A percentile compares a stretch with the other conserved stretches of the same genome.
These are phyloP conservation scores for Acrocephalus kingi DNA, from an alignment of 2,113 vertebrate species.

Conservation along the genomic window DNA sequence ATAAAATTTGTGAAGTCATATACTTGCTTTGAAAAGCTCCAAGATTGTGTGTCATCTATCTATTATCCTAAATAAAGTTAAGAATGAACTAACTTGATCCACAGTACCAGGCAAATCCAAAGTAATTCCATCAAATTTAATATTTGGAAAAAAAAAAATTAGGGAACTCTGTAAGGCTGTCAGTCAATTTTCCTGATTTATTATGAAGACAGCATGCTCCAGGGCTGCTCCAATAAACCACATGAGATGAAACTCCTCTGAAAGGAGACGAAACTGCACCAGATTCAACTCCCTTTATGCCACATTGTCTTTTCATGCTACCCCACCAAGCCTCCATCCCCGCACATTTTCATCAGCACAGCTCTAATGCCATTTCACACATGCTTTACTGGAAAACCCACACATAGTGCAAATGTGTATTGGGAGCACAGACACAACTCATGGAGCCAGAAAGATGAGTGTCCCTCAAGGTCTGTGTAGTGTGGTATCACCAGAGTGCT, in stretches of 20 bases:
- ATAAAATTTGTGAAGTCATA: background rate
- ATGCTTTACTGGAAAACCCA: background rate
- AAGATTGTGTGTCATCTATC: background rate
- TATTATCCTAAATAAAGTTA: background rate
- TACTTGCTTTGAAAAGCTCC: background rate
- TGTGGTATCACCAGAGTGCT: background rate
- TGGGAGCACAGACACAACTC: background rate
- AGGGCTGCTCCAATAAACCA: background rate
- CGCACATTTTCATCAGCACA: background rate
- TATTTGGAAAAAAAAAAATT: background rate
- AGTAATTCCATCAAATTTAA: background rate
- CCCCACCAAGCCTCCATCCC: background rate
- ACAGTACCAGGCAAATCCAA: background rate
- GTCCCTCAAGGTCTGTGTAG: background rate
- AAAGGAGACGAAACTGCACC: background rate
- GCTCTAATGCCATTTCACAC: background rate
- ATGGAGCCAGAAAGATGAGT: background rate
- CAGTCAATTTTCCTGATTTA: background rate
- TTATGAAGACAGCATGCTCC: background rate
- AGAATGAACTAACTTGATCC: background rate
- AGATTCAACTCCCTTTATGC: background rate
- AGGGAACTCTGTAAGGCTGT: background rate
- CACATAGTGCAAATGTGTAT: background rate
- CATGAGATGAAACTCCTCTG: no score
- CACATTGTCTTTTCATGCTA: background rate